Evolutionary conservation across 2,113 vertebrate genomes (phyloP).

Genomic region (Hippolais icterina): DNA sequence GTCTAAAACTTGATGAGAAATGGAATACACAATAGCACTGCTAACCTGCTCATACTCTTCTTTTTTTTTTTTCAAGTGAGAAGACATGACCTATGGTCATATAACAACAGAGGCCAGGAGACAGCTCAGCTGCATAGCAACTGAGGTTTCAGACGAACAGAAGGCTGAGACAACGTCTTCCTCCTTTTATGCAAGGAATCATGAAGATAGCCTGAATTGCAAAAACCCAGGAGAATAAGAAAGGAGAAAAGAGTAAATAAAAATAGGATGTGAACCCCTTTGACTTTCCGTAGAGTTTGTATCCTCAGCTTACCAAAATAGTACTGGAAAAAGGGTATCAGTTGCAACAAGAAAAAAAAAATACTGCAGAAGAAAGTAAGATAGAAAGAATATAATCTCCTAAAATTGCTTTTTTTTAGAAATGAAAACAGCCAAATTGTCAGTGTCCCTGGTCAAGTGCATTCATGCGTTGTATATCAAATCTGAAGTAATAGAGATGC

Average conservation of each 20-base stretch:
- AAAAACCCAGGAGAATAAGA: neutral
- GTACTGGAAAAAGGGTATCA: neutral
- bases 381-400: neutral
- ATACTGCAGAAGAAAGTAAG: neutral
- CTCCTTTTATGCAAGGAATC: neutral
- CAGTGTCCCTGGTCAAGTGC: neutral
- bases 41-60: neutral
- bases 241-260: neutral
- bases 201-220: neutral
- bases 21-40: neutral
- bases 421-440: neutral
- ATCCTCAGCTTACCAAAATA: neutral
- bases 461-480: neutral
- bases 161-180: neutral
- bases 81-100: neutral
- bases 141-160: constrained; percentile 5
- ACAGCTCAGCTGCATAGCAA: neutral
- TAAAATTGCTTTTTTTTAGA: neutral
- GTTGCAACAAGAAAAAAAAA: neutral
- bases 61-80: neutral
- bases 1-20: constrained; percentile 1
- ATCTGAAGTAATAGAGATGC: neutral
- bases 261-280: neutral
- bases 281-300: neutral
- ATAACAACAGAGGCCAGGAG: neutral